Evolutionary conservation across 1,140 invertebrate species (phyloP).

Genomic region (Cotesia glomerata): DNA sequence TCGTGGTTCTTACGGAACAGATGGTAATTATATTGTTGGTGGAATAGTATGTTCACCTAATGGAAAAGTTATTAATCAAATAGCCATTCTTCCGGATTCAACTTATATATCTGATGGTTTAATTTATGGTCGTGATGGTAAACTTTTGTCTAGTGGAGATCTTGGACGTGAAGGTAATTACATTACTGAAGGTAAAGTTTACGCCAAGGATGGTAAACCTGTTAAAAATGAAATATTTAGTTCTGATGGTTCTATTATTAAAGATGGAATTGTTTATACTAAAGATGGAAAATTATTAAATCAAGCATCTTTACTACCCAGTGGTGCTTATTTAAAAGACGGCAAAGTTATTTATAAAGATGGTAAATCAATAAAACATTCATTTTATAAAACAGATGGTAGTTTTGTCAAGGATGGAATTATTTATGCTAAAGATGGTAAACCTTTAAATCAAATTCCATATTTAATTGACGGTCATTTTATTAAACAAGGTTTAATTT

Average conservation of each 20-base stretch:
- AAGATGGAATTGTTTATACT: constrained; percentile 52
- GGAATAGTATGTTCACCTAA: constrained; percentile 53
- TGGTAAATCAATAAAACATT: constrained; percentile 53
- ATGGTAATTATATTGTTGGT: constrained; percentile 54
- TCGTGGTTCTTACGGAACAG: constrained; percentile 50
- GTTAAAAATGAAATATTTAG: constrained; percentile 55
- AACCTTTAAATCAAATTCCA: constrained; percentile 52
- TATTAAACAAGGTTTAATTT: constrained; percentile 50
- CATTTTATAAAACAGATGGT: constrained; percentile 56
- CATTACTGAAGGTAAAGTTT: constrained; percentile 54
- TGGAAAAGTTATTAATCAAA: constrained; percentile 51
- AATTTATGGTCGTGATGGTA: constrained; percentile 50
- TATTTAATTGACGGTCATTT: constrained; percentile 51
- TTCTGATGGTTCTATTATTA: constrained; percentile 54
- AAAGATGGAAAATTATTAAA: constrained; percentile 55
- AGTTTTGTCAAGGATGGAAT: constrained; percentile 57
- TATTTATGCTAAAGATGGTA: constrained; percentile 50
- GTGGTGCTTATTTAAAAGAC: constrained; percentile 53
- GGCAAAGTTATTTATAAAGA: constrained; percentile 57
- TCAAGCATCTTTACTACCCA: constrained; percentile 56
- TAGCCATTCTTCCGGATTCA: constrained; percentile 50
- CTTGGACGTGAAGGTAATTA: constrained; percentile 51
- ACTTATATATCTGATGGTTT: constrained; percentile 56
- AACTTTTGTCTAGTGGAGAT: constrained; percentile 46
- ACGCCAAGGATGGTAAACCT: constrained; percentile 55